These are phyloP conservation scores for Pedionomus torquatus DNA, from an alignment of 2,113 vertebrate genomes.

Conservation along the genomic window DNA sequence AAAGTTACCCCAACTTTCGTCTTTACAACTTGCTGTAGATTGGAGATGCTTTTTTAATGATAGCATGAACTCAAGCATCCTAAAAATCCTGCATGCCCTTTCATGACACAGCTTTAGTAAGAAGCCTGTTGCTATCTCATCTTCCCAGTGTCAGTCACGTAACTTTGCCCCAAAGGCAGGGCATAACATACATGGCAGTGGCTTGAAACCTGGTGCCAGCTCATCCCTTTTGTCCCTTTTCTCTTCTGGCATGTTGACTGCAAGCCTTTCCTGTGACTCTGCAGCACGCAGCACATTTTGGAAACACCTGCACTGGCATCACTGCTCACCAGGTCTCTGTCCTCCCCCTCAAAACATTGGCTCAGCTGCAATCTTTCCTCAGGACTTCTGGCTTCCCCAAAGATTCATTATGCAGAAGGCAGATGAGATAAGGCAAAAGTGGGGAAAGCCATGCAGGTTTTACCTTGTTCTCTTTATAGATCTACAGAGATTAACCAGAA, in stretches of 20 bases:
- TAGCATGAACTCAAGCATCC: neutral
- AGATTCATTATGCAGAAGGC: neutral
- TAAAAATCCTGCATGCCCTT: neutral
- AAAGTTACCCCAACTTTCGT: neutral
- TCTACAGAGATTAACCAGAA: neutral
- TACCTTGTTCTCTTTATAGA: neutral
- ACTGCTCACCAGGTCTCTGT: neutral
- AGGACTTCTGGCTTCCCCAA: neutral
- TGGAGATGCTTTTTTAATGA: neutral
- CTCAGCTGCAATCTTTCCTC: neutral
- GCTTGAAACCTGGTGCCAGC: neutral
- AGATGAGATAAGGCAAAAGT: neutral
- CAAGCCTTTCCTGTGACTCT: neutral
- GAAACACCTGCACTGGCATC: neutral
- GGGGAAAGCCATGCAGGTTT: neutral
- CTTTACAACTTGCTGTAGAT: neutral
- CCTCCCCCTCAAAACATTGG: neutral
- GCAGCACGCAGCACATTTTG: neutral
- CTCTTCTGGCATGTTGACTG: neutral
- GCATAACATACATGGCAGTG: neutral
- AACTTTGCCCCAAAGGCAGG: neutral
- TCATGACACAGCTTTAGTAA: neutral
- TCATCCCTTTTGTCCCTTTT: neutral
- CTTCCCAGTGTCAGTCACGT: neutral
- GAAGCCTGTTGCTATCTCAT: neutral